Base-by-base conservation (phyloP, 2,113 vertebrate genomes). In the Nothoprocta perdicaria region DNA sequence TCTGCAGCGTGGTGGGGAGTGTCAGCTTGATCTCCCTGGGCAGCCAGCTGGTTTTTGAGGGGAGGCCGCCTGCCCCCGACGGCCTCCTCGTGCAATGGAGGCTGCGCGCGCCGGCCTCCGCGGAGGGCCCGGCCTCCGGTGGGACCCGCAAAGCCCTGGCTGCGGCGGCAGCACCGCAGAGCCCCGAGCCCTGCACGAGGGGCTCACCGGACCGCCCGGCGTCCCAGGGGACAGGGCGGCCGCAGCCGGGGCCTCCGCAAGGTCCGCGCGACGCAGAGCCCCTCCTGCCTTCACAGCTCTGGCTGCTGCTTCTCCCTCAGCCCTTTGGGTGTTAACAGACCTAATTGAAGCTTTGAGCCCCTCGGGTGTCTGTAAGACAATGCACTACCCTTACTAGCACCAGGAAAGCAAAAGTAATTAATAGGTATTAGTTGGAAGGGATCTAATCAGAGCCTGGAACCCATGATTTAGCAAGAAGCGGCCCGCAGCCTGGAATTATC, bases 401-500 rank as follows among this genome's bases (percentile, higher is more conserved):
- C 40, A 55, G 27, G 7, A 66, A 90, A 93, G 65, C 21, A 14
- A 0, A 72, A 87, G 65, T 45, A 90, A 84, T 68, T 80, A 74
- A 71, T 38, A 87, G 65, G 63, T 94, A 46, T 40, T 77, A 46
- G 52, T 71, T 58, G 60, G 53, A 72, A 81, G 80, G 86, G 14
- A 73, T 41, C 40, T 80, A 71, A 89, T 77, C 60, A 29, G 38
- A 86, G 71, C 35, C n/a, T 43, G 6, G 10, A 91, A 71, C 78
- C 12, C 41, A 33, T 29, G 61, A 92, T 78, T 94, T 90, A 67
- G 41, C 26, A 88, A 85, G 90, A 84, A 87, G 65, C 0, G 0
- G 80, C 19, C 50, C 55, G 43, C 46, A 85, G 82, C 43, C 76
- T 78, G 31, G 41, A 91, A 92, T 89, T 91, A 91, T 29, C 85